Percentiles rank a stretch among this genome's conserved stretches.
Conservation (phyloP, 2,888 invertebrate species). For the Melanargia galathea region DNA sequence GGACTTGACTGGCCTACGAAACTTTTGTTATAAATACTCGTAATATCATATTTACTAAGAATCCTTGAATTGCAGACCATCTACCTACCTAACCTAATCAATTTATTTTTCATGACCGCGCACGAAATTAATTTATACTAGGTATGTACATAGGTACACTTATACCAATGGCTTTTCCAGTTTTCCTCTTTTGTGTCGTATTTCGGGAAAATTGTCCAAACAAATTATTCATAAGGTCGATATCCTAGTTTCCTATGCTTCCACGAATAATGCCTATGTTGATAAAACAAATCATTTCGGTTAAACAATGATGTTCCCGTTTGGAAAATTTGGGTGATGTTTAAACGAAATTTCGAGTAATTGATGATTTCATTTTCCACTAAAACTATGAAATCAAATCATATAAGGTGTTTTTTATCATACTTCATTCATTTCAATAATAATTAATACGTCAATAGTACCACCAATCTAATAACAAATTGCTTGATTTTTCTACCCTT, state of each 20-base stretch:
- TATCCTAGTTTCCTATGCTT: background rate
- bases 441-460: too few relatives aligned
- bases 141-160: too few relatives aligned
- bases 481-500: too few relatives aligned
- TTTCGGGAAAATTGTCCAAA: background rate
- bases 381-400: background rate
- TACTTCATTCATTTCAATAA: too few relatives aligned
- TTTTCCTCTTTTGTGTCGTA: background rate
- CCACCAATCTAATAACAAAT: too few relatives aligned
- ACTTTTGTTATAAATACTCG: background rate
- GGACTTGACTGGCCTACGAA: too few relatives aligned
- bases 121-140: background rate
- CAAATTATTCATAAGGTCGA: background rate
- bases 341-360: background rate
- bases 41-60: background rate
- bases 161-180: background rate
- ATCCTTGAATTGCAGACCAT: background rate
- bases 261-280: background rate
- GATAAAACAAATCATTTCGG: background rate
- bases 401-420: background rate
- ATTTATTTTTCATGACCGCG: background rate
- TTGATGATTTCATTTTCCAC: background rate
- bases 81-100: too few relatives aligned
- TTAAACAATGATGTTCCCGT: background rate
- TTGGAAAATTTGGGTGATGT: conserved; percentile 1